Conservation (phyloP, 2,797 vertebrate genomes). For the Protonibea diacanthus region DNA sequence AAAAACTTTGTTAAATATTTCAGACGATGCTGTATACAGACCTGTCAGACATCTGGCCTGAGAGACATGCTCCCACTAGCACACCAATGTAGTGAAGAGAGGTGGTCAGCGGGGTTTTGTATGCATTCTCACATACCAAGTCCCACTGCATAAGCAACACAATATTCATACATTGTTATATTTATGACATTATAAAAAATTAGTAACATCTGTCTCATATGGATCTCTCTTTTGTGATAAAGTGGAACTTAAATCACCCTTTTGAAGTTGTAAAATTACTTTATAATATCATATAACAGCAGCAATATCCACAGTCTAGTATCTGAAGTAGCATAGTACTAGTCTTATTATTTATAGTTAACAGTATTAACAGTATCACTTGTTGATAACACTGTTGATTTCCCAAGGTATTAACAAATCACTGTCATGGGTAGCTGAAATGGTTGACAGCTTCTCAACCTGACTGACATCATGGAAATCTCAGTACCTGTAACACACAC, state of each 20-base stretch:
- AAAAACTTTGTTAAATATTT: not conserved
- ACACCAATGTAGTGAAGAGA: slow-evolving; percentile 73
- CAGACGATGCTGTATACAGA: not conserved
- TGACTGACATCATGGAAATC: not conserved
- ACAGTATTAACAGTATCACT: too few relatives aligned
- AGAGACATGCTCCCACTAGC: slow-evolving; percentile 62
- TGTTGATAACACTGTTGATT: too few relatives aligned
- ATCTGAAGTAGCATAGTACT: not conserved
- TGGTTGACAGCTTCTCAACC: not conserved
- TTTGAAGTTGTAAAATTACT: not conserved
- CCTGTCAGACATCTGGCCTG: slow-evolving; percentile 78
- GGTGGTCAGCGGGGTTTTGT: slow-evolving; percentile 70
- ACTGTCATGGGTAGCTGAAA: too few relatives aligned
- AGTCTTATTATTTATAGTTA: too few relatives aligned
- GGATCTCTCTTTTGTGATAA: not conserved
- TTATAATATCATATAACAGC: not conserved
- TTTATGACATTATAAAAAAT: not conserved
- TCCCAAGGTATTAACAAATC: too few relatives aligned
- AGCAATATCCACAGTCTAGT: not conserved
- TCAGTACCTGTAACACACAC: not conserved
- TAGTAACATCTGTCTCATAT: not conserved
- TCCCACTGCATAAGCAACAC: slow-evolving; percentile 70
- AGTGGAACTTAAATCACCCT: not conserved
- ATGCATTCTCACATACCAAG: slow-evolving; percentile 71
- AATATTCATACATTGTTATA: not conserved